A percentile compares a stretch with the other conserved stretches of the same genome.
Evolutionary conservation across 2,113 vertebrate genomes (phyloP).

Genomic region (Tupaia tana): DNA sequence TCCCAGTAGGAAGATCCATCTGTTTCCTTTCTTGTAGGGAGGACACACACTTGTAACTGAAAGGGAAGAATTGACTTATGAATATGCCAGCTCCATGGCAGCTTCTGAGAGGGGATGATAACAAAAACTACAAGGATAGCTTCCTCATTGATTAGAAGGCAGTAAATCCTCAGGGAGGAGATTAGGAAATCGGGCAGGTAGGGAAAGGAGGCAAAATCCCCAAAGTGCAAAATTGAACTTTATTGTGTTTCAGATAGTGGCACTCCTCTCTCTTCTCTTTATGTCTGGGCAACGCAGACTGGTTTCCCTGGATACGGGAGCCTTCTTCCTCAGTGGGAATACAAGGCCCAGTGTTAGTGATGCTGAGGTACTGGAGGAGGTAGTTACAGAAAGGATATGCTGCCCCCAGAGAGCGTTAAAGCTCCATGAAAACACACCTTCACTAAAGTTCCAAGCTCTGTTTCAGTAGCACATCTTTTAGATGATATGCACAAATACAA

Average conservation of each 20-base stretch:
- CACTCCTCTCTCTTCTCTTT: not conserved
- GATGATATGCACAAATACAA: not conserved
- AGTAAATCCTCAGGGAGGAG: not conserved
- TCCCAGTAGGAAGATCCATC: not conserved
- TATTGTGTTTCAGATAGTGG: not conserved
- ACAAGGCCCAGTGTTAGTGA: not conserved
- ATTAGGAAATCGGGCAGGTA: not conserved
- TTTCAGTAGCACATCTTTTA: conserved; percentile 13
- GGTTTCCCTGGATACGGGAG: not conserved
- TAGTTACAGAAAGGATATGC: not conserved
- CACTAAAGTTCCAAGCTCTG: not conserved
- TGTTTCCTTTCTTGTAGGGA: not conserved
- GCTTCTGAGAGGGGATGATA: not conserved
- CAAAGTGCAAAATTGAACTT: conserved; percentile 3
- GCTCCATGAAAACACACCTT: not conserved
- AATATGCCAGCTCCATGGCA: not conserved
- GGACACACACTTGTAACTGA: not conserved
- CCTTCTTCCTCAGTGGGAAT: conserved; percentile 21
- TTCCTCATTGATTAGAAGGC: conserved; percentile 17
- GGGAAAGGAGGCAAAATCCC: not conserved
- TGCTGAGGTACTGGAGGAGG: conserved; percentile 7
- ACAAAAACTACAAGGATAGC: conserved; percentile 3
- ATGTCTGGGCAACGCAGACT: not conserved
- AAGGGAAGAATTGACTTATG: conserved; percentile 3
- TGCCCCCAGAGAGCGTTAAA: not conserved